phyloP scores from a whole-genome alignment of 2,888 invertebrate genomes.

The Lampropteryx suffumata region DNA sequence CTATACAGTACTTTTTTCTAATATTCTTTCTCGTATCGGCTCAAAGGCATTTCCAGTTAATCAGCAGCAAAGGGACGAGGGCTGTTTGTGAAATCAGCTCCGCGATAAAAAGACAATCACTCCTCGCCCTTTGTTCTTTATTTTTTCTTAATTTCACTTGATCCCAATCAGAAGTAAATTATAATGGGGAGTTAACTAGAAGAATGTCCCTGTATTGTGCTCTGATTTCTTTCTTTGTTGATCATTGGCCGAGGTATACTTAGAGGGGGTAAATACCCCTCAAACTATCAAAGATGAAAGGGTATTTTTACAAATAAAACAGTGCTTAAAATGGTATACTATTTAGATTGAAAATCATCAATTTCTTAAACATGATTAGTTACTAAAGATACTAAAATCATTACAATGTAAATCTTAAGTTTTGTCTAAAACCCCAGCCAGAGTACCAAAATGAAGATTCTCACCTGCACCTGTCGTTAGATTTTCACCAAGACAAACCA shows the following conservation, averaged over 20 bases:
- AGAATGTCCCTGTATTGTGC: conserved; percentile 77
- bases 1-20: neutral
- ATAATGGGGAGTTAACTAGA: conserved; percentile 79
- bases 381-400: too few species aligned
- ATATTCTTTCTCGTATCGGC: conserved; percentile 31
- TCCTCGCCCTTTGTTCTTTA: conserved; percentile 67
- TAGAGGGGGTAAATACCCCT: conserved; percentile 47
- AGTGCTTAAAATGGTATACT: too few species aligned
- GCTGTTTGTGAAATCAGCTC: conserved; percentile 77
- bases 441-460: too few species aligned
- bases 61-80: conserved; percentile 52
- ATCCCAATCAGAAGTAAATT: conserved; percentile 82
- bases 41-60: conserved; percentile 55
- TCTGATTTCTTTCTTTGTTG: conserved; percentile 57
- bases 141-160: conserved; percentile 82
- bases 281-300: neutral
- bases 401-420: too few species aligned
- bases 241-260: conserved; percentile 66
- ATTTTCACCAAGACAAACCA: too few species aligned
- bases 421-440: too few species aligned
- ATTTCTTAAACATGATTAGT: too few species aligned
- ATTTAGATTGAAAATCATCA: too few species aligned
- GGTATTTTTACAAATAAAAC: too few species aligned
- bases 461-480: too few species aligned
- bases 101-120: conserved; percentile 74